Evolutionary conservation across 2,797 vertebrate species (phyloP), one percentile per base, ranked within the genome.

Genomic region (Alosa sapidissima): DNA sequence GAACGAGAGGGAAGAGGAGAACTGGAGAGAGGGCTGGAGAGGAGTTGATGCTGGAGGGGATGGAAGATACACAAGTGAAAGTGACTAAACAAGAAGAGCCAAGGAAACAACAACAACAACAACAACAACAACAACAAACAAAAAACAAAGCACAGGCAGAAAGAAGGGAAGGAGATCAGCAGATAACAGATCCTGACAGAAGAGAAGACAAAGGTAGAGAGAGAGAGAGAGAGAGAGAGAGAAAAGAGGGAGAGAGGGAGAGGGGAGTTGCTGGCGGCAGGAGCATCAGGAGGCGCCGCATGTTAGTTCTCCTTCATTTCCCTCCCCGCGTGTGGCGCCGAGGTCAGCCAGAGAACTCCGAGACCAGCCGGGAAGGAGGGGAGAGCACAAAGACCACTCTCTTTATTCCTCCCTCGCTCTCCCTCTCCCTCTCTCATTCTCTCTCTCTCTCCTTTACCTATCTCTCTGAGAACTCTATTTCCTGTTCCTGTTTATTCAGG

Each of bases 261-360:
- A 89, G 88, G n/a, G n/a, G n/a, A n/a, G n/a, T n/a, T 68, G 62
- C 62, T 87, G 84, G 83, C 36, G 54, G 81, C 1, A n/a, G 82
- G 75, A 81, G 81, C 75, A 83, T 81, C 84, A 86, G 84, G 68
- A 45, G 68, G 88, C 85, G 87, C 90, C 89, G 87, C 82, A 58
- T 81, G 88, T 84, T 83, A 90, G 89, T 91, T 93, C 90, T 91
- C 90, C 92, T 93, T 92, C 91, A 89, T 91, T 92, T 91, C 86
- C 62, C 90, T 89, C 85, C 88, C 88, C 84, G 84, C 85, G 82
- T 85, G 84, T 82, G 83, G 87, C 49, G 24, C 78, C 65, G 87
- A 88, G 88, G 88, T 87, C 87, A 87, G 82, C 75, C 87, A 83
- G 86, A 85, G 87, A 87, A 86, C 85, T 87, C 85, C 81, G 5